A percentile compares a stretch with the other conserved stretches of the same genome.
Conservation (phyloP, 2,113 vertebrate genomes). For the Patagioenas fasciata region DNA sequence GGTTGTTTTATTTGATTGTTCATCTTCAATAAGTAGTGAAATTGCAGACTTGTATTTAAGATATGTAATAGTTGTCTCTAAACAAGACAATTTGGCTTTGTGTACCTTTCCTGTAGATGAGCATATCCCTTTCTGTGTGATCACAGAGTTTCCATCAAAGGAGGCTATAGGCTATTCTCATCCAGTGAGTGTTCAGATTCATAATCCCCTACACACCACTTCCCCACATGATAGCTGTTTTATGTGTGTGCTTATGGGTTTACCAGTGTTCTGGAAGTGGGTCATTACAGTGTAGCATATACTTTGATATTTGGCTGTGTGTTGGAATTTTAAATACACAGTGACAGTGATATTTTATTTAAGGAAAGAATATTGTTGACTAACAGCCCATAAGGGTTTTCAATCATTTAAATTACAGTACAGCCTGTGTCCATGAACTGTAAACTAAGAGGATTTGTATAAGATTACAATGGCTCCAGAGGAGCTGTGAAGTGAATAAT, state of each 20-base stretch:
- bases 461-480: constrained; percentile 1
- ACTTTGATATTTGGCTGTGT: background rate
- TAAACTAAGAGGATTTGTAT: constrained; percentile 26
- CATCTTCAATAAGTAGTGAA: background rate
- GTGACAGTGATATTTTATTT: background rate
- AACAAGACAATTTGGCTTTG: background rate
- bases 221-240: background rate
- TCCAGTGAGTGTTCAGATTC: background rate
- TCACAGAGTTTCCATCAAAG: background rate
- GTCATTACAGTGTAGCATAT: background rate
- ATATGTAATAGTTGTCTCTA: background rate
- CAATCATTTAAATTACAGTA: background rate
- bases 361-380: background rate
- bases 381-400: background rate
- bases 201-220: background rate
- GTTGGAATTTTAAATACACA: background rate
- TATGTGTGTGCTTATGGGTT: background rate
- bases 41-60: background rate
- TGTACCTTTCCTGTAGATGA: background rate
- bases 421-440: background rate
- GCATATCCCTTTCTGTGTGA: background rate
- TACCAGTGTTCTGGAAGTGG: background rate
- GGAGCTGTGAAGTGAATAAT: constrained; percentile 35
- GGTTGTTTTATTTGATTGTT: background rate
- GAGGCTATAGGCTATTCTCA: background rate